Conservation (phyloP, 2,113 vertebrate genomes). For the Tursiops truncatus region DNA sequence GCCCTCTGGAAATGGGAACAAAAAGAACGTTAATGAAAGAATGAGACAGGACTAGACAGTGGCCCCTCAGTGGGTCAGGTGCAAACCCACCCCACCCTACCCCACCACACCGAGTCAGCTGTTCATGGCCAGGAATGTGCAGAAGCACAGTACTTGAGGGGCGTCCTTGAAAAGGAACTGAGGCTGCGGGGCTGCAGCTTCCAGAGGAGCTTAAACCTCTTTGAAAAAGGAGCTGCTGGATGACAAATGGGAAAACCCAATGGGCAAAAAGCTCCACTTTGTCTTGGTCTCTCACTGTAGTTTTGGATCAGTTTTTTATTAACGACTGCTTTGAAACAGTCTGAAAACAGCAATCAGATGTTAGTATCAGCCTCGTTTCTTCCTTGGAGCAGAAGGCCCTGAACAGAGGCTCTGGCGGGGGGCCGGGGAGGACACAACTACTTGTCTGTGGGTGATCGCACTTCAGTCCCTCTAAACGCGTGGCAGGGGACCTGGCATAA, state of each 20-base stretch:
- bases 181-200: not conserved
- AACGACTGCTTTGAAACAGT: not conserved
- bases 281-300: not conserved
- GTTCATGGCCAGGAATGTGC: not conserved
- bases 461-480: not conserved
- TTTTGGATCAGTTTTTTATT: not conserved
- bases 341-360: not conserved
- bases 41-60: rapidly evolving
- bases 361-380: not conserved
- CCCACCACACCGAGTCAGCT: no score
- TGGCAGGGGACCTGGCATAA: not conserved
- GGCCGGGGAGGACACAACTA: not conserved
- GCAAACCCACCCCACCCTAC: not conserved
- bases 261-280: not conserved
- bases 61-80: not conserved
- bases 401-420: not conserved
- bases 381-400: not conserved
- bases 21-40: not conserved
- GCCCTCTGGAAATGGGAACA: slow-evolving; percentile 86
- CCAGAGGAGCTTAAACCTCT: not conserved
- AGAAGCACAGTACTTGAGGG: not conserved
- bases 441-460: not conserved
- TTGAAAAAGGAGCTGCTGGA: not conserved
- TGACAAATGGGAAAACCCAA: not conserved
- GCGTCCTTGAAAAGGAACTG: not conserved